Conservation (phyloP, 2,113 vertebrate genomes). For the Antechinus stuartii region DNA sequence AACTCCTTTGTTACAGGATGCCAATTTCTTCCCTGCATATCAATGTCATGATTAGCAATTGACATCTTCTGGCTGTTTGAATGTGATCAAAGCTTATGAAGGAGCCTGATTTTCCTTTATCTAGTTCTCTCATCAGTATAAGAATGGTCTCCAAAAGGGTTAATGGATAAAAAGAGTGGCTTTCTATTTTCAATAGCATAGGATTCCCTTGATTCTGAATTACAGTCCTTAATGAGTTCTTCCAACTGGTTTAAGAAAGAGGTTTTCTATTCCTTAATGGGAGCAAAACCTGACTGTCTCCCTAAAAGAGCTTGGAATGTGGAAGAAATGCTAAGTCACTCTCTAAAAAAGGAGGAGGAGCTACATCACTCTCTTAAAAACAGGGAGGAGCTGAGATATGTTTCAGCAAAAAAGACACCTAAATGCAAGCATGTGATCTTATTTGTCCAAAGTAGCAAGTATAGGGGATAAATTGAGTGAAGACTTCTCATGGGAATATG, state of each 20-base stretch:
- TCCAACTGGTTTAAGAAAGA: not conserved
- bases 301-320: not conserved
- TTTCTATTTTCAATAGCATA: not conserved
- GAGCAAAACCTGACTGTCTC: not conserved
- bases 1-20: not conserved
- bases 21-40: not conserved
- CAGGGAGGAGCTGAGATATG: not conserved
- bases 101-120: not conserved
- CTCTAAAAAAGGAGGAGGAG: not conserved
- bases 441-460: not conserved
- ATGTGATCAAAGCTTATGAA: not conserved
- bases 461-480: too few species aligned
- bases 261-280: not conserved
- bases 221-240: not conserved
- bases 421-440: not conserved
- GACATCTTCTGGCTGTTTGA: not conserved
- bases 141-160: not conserved
- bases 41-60: not conserved
- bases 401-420: not conserved
- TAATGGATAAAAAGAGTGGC: not conserved
- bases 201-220: not conserved
- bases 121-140: not conserved
- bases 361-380: not conserved
- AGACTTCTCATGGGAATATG: too few species aligned
- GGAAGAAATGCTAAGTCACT: not conserved